Base-by-base conservation (phyloP, 2,797 vertebrate species). In the Ciconia nigra region DNA sequence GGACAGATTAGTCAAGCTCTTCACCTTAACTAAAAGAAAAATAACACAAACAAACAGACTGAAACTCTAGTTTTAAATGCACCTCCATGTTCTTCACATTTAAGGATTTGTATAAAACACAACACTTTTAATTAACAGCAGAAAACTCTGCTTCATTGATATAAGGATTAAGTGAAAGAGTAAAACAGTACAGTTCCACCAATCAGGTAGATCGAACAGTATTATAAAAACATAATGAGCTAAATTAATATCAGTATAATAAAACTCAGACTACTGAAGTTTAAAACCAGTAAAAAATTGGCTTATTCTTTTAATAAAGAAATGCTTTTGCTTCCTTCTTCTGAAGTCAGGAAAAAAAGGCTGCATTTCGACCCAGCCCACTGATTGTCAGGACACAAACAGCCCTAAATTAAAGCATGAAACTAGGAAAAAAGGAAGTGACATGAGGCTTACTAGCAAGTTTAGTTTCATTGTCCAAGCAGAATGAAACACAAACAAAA, bases 401-500 rank as follows among this genome's bases (percentile, higher is more conserved):
- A 83, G 28, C n/a, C 41, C 37, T 51, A 87, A 95, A 83, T 78
- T 71, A 82, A 70, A 90, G 20, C 47, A 84, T 2, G 7, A 63
- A 94, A 83, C n/a, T 44, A 51, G 17, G 17, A 59, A 89, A 84
- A 87, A 85, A 62, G 20, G 44, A 79, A 84, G 71, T 0, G 0
- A 66, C 14, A 3, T 29, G 46, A 92, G 25, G 89, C 52, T 93
- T 77, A 87, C n/a, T 89, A 95, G 35, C 14, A 76, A 90, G 35
- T 41, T 89, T 47, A 73, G 28, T 88, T 95, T 94, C 66, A 89
- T 19, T 67, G 57, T 90, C 86, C 90, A 87, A 67, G 83, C 22
- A 69, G 81, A 90, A 95, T 54, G 55, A 94, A 95, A 94, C 2
- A 1, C 83, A 93, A 95, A 46, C 44, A 85, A 94, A 87, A 49